A percentile compares a stretch with the other conserved stretches of the same genome.
Evolutionary conservation across 2,888 invertebrate species (phyloP).

Genomic region (Athrips mouffetella): DNA sequence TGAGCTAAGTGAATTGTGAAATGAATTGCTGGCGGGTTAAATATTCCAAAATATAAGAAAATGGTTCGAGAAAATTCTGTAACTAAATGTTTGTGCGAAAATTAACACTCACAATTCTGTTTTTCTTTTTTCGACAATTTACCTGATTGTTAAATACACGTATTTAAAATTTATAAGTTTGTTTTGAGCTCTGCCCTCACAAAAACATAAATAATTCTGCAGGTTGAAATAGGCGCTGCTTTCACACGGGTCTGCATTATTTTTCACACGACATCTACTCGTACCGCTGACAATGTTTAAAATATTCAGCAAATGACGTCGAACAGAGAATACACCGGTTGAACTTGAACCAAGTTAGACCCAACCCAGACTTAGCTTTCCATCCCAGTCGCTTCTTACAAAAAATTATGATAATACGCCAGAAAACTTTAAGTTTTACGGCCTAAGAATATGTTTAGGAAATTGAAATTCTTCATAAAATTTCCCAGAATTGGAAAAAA

Average conservation of each 20-base stretch:
- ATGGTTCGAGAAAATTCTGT: not conserved
- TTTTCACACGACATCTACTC: conserved; percentile 7
- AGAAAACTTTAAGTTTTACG: not conserved
- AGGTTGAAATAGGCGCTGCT: not conserved
- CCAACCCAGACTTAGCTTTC: not conserved
- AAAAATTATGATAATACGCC: not conserved
- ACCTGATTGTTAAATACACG: not conserved
- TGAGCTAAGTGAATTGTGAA: conserved; percentile 4
- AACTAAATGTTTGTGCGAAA: too few relatives aligned
- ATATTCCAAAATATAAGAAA: not conserved
- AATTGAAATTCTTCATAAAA: not conserved
- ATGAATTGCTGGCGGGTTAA: conserved; percentile 4
- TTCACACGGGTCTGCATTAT: conserved; percentile 7
- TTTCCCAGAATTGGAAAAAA: too few relatives aligned
- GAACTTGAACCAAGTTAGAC: not conserved
- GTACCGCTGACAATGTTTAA: conserved; percentile 13
- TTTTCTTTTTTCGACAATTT: not conserved
- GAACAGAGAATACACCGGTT: not conserved
- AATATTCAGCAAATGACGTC: conserved; percentile 24
- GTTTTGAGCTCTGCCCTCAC: too few relatives aligned
- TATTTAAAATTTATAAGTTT: too few relatives aligned
- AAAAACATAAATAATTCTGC: not conserved
- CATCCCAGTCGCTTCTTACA: not conserved
- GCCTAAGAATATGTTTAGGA: not conserved
- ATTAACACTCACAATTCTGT: too few relatives aligned